phyloP scores from a whole-genome alignment of 2,888 invertebrate species.

The Yponomeuta cagnagella region DNA sequence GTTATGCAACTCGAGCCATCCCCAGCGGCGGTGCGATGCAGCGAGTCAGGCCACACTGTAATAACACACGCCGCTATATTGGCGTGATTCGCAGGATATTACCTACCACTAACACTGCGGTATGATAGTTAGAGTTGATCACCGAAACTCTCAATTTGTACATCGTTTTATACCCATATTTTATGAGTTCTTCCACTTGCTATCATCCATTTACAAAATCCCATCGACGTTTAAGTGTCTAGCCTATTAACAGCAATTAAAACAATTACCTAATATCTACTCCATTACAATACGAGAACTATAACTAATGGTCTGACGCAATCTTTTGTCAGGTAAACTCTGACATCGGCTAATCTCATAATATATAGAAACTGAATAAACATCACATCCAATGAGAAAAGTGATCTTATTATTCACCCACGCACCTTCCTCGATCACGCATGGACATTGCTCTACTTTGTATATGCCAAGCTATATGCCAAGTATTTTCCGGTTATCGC shows the following conservation, averaged over 20 bases:
- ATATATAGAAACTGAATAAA: not conserved
- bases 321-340: slow-evolving; percentile 31
- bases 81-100: slow-evolving; percentile 27
- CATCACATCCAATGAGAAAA: slow-evolving; percentile 4
- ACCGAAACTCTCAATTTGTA: slow-evolving; percentile 1
- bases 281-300: no score
- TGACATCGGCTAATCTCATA: slow-evolving; percentile 21
- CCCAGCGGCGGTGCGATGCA: slow-evolving; percentile 24
- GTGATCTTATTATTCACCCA: slow-evolving; percentile 15
- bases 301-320: slow-evolving; percentile 27
- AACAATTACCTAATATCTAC: no score
- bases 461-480: not conserved
- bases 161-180: no score
- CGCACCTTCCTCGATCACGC: slow-evolving; percentile 13
- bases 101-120: slow-evolving; percentile 20
- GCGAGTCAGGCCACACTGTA: slow-evolving; percentile 34
- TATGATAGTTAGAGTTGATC: not conserved
- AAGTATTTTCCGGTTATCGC: not conserved
- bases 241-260: no score
- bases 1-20: slow-evolving; percentile 58
- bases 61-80: slow-evolving; percentile 41
- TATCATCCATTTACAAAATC: slow-evolving; percentile 17
- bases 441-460: not conserved
- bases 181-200: not conserved
- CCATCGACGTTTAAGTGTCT: no score